Evolutionary conservation across 2,888 invertebrate genomes (phyloP).

Genomic region (Dermolepida albohirtum): DNA sequence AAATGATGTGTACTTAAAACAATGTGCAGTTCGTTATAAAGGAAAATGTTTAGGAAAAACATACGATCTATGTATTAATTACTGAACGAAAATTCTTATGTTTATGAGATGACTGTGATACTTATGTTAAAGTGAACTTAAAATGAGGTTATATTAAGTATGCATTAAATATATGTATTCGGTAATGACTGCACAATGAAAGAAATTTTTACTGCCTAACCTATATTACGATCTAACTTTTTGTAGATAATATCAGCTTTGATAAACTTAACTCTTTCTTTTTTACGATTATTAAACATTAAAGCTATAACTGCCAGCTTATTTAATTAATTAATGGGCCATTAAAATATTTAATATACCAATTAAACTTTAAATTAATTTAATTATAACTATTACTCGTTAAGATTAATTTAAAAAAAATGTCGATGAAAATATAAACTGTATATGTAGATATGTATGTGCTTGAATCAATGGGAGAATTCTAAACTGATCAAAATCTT

Average conservation of each 20-base stretch:
- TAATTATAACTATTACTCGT: conserved; percentile 1
- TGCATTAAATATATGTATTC: conserved; percentile 6
- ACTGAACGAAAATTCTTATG: conserved; percentile 45
- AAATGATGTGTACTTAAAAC: conserved; percentile 14
- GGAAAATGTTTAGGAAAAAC: neutral
- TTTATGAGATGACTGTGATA: conserved; percentile 56
- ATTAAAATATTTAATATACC: conserved; percentile 43
- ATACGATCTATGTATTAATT: conserved; percentile 1
- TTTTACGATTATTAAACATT: neutral
- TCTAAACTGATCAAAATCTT: neutral
- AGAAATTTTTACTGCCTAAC: conserved; percentile 1
- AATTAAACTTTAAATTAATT: conserved; percentile 28
- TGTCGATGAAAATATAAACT: neutral
- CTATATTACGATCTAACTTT: neutral
- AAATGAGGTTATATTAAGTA: neutral
- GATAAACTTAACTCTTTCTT: neutral
- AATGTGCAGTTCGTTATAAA: conserved; percentile 46
- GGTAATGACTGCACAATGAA: conserved; percentile 34
- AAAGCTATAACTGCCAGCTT: conserved; percentile 44
- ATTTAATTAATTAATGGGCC: conserved; percentile 40
- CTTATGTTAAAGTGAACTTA: conserved; percentile 47
- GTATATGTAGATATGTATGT: conserved; percentile 1
- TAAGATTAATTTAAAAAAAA: conserved; percentile 5
- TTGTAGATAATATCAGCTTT: conserved; percentile 9
- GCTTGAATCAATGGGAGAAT: neutral